phyloP scores from a whole-genome alignment of 2,113 vertebrate genomes.

The Balaeniceps rex region DNA sequence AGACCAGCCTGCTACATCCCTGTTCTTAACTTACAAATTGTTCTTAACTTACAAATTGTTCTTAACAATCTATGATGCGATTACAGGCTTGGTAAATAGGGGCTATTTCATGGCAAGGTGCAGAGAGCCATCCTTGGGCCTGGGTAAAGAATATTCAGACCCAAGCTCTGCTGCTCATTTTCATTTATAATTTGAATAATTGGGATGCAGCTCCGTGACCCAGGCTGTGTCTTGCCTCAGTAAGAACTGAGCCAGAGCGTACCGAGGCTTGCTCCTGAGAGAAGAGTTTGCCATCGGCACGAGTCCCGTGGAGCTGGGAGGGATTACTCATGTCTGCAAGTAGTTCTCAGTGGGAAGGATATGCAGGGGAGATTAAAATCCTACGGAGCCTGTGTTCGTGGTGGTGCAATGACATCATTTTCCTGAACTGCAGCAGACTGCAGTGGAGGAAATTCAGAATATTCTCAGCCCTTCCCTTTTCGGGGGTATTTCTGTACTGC shows the following conservation, averaged over 20 bases:
- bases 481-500: background rate
- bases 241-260: background rate
- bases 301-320: background rate
- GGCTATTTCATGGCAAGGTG: fast-evolving
- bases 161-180: background rate
- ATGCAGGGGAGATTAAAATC: background rate
- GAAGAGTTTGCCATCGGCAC: background rate
- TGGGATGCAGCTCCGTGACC: background rate
- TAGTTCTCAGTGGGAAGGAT: background rate
- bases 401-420: constrained; percentile 25
- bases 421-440: constrained; percentile 23
- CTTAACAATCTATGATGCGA: background rate
- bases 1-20: background rate
- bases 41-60: background rate
- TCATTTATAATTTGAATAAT: background rate
- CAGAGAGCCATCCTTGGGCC: background rate
- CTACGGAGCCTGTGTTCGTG: background rate
- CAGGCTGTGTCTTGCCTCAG: background rate
- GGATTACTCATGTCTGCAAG: background rate
- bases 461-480: background rate
- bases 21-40: background rate
- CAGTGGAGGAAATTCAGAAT: background rate
- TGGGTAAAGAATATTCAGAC: background rate
- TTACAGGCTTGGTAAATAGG: background rate
- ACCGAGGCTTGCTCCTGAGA: background rate